These are phyloP conservation scores for Leptinotarsa texana DNA, from an alignment of 1,140 invertebrate genomes.

Conservation along the genomic window DNA sequence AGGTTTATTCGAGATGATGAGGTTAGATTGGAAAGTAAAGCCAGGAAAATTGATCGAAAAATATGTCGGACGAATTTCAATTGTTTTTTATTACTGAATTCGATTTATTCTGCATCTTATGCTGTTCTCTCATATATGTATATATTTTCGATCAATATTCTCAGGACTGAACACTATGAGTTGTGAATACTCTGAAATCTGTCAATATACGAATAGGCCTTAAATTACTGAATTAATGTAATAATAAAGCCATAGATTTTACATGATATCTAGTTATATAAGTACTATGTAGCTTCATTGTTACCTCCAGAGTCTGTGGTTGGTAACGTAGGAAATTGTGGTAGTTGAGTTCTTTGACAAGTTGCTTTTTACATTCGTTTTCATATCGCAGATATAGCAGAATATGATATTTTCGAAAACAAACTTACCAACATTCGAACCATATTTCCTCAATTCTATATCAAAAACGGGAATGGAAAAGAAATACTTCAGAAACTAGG, in stretches of 20 bases:
- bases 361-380: too few species aligned
- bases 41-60: neutral
- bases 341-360: neutral
- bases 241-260: conserved; percentile 37
- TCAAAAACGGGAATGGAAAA: too few species aligned
- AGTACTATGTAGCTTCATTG: conserved; percentile 11
- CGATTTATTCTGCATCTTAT: neutral
- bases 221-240: conserved; percentile 24
- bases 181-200: conserved; percentile 20
- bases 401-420: too few species aligned
- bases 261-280: conserved; percentile 36
- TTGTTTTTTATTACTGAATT: neutral
- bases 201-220: conserved; percentile 31
- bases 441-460: too few species aligned
- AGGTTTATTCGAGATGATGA: too few species aligned
- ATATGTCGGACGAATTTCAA: neutral
- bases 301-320: conserved; percentile 24
- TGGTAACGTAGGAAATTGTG: conserved; percentile 29
- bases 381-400: too few species aligned
- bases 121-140: neutral
- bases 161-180: conserved; percentile 12
- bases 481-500: too few species aligned
- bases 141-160: conserved; percentile 7
- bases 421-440: too few species aligned
- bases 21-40: neutral